Evolutionary conservation across 2,888 invertebrate genomes (phyloP), one percentile per base, ranked within the genome.

Genomic region (Coelogynopora nodosa): DNA sequence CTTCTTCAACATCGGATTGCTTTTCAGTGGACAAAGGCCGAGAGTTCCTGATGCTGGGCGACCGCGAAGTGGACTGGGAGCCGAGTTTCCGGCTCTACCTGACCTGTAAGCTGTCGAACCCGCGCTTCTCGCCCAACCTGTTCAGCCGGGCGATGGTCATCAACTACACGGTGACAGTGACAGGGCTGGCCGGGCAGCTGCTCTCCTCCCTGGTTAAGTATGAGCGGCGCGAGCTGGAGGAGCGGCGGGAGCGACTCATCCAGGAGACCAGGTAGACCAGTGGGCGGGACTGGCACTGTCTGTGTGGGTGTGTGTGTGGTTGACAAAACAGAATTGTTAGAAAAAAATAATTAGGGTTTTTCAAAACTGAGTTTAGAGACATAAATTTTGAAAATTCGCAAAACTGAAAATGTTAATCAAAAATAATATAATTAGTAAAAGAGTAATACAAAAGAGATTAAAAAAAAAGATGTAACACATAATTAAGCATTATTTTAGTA

Each of bases 131-230:
- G 23, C 86, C 87, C 0, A 74, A 31, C 31, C 80, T 84, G 13
- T 88, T 84, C 82, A 84, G 74, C 26, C 31, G 84, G 18, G 74
- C 86, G 0, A 80, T 80, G 31, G 80, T 88, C 18, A 88, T 88
- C 28, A 88, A 88, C 30, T 88, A 88, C 49, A 88, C 88, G 13
- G 88, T 88, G 30, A 88, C 88, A 30, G 30, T 86, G 23, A 86
- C 81, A 27, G 88, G 87, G 10, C 31, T 88, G 1, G 87, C 86
- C 30, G 88, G 86, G 30, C 87, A 88, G 30, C 30, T 88, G 23
- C 67, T 88, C 26, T 82, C 74, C 10, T 67, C 83, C 31, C 30
- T 88, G 27, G 88, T 88, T 0, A 83, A 67, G 13, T 82, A 81
- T 84, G 88, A 88, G 74, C 87, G 85, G 67, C 82, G 83, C n/a